A percentile compares a stretch with the other conserved stretches of the same genome.
These are phyloP conservation scores for Morone saxatilis DNA, from an alignment of 2,113 vertebrate species.

Conservation along the genomic window DNA sequence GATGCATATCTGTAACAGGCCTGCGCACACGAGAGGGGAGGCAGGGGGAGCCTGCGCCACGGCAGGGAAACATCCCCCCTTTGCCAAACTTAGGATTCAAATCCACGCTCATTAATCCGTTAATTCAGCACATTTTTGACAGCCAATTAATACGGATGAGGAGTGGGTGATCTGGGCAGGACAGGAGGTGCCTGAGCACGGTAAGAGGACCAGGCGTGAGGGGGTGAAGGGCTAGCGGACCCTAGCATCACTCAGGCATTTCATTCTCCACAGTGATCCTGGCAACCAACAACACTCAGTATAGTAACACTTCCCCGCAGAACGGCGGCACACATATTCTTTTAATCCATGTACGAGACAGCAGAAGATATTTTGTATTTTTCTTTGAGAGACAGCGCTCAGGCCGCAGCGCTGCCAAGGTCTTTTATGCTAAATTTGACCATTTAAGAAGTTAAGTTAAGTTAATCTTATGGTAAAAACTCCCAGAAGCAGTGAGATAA, in stretches of 20 bases:
- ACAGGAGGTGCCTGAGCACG: slow-evolving; percentile 71
- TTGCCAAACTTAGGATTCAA: slow-evolving; percentile 81
- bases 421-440: slow-evolving; percentile 51
- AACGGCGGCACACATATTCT: slow-evolving; percentile 13
- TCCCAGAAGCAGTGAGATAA: background rate
- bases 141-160: slow-evolving; percentile 93
- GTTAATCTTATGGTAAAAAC: slow-evolving; percentile 33
- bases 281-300: slow-evolving; percentile 49
- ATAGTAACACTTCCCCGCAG: slow-evolving; percentile 22
- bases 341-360: slow-evolving; percentile 17
- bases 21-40: slow-evolving; percentile 83
- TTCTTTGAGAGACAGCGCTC: background rate
- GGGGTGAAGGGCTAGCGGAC: slow-evolving; percentile 64
- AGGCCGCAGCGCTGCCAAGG: slow-evolving; percentile 22
- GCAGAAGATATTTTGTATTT: slow-evolving; percentile 33
- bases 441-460: slow-evolving; percentile 21
- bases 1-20: slow-evolving; percentile 94
- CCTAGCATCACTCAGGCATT: slow-evolving; percentile 59
- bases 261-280: slow-evolving; percentile 50
- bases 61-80: slow-evolving; percentile 85
- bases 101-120: slow-evolving; percentile 91
- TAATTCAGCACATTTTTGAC: slow-evolving; percentile 94
- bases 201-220: slow-evolving; percentile 64
- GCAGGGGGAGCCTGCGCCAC: slow-evolving; percentile 67
- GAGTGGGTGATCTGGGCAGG: slow-evolving; percentile 82